Evolutionary conservation across 2,797 vertebrate species (phyloP), one percentile per base, ranked within the genome.

Genomic region (Allobates femoralis): DNA sequence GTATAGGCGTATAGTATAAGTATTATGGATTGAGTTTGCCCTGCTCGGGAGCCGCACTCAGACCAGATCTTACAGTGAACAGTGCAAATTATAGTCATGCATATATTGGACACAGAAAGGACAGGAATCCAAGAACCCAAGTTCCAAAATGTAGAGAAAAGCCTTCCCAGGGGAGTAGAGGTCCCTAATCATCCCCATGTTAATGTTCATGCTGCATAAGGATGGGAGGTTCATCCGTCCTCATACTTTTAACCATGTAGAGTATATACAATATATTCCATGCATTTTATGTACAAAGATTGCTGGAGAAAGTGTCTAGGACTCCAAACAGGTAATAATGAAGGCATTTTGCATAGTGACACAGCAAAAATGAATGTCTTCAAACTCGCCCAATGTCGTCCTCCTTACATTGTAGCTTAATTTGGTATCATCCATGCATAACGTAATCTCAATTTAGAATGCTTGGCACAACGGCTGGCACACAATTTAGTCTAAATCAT

Each of bases 361-460:
- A 74, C 71, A 50, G 41, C 71, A 74, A 74, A 50, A 74, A 74
- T 74, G 71, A 74, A 74, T 74, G 71, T 74, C 71, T 74, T 50
- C 71, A 50, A 74, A 41, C 71, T 74, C 71, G 41, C 71, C 71
- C 71, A 74, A 74, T 74, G 71, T 74, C 71, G 71, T 74, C 71
- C 71, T 74, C 71, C 71, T 74, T 74, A 74, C 71, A 74, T 74
- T 74, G 71, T 74, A 50, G 71, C 71, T 74, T 74, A 74, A 74
- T 74, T 74, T 74, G 71, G 41, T 74, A 74, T 74, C 71, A 74
- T 74, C 71, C 71, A 74, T 74, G 71, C 71, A 74, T 74, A 74
- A 46, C 71, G 46, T 21, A 74, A 74, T 74, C 71, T 74, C 71
- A 74, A 74, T 74, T 74, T 74, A 26, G 71, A 74, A 74, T 74